Conservation (phyloP, 1,140 invertebrate species). For the Cydia splendana region DNA sequence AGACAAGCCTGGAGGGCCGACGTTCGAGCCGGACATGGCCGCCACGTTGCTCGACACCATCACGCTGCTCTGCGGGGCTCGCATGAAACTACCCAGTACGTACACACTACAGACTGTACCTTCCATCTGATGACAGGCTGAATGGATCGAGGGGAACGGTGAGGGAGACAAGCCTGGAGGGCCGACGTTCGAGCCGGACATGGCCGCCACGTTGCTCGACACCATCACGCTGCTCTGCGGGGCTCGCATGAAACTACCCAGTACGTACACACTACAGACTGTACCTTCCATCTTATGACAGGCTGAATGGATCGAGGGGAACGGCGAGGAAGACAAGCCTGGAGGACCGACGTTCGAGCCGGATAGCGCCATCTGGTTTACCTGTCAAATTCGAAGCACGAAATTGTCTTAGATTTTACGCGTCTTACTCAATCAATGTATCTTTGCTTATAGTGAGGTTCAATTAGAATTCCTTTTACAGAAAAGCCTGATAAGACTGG, state of each 20-base stretch:
- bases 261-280: slow-evolving; percentile 33
- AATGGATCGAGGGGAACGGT: slow-evolving; percentile 53
- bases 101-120: too few relatives aligned
- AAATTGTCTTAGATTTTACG: too few relatives aligned
- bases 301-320: slow-evolving; percentile 58
- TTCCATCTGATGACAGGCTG: too few relatives aligned
- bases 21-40: slow-evolving; percentile 38
- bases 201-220: slow-evolving; percentile 54
- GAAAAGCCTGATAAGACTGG: slow-evolving; percentile 59
- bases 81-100: slow-evolving; percentile 64
- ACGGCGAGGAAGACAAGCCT: slow-evolving; percentile 44
- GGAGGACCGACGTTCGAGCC: slow-evolving; percentile 45
- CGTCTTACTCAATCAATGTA: too few relatives aligned
- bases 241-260: too few relatives aligned
- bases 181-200: slow-evolving; percentile 42
- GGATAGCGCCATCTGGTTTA: too few relatives aligned
- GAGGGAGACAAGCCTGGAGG: slow-evolving; percentile 45
- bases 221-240: slow-evolving; percentile 62
- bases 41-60: slow-evolving; percentile 61
- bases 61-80: slow-evolving; percentile 59
- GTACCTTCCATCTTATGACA: background rate
- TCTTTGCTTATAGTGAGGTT: too few relatives aligned
- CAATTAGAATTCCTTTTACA: slow-evolving; percentile 38
- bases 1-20: slow-evolving; percentile 47
- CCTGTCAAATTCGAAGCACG: too few relatives aligned